Percentiles rank a stretch among this genome's conserved stretches.
Evolutionary conservation across 1,140 invertebrate species (phyloP).

Genomic region (Holcopasites calliopsidis): DNA sequence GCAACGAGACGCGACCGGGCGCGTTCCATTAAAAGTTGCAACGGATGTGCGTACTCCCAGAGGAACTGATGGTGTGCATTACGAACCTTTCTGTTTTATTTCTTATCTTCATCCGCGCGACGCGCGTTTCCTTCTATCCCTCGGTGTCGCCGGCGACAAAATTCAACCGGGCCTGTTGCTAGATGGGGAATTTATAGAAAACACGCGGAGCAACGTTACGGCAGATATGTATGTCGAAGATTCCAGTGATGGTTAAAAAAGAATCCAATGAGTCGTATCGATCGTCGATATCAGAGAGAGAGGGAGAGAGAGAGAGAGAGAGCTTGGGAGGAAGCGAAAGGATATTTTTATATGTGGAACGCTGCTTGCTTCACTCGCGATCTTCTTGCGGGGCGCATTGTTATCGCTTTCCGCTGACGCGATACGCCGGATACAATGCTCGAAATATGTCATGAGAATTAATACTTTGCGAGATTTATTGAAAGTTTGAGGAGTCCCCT

Average conservation of each 20-base stretch:
- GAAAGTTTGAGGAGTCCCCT: not conserved
- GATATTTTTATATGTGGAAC: not conserved
- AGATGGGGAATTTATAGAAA: not conserved
- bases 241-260: not conserved
- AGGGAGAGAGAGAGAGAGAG: too few relatives aligned
- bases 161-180: not conserved
- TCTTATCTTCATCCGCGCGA: not conserved
- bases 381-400: not conserved
- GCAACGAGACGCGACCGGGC: too few relatives aligned
- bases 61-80: too few relatives aligned
- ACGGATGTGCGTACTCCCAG: too few relatives aligned
- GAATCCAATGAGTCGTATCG: constrained; percentile 8
- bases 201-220: not conserved
- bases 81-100: not conserved
- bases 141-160: not conserved
- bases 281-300: not conserved
- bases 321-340: not conserved
- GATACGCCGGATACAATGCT: not conserved
- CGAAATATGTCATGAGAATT: not conserved
- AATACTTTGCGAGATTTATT: not conserved
- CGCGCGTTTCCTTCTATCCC: too few relatives aligned
- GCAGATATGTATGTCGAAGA: constrained; percentile 6
- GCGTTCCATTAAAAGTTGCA: too few relatives aligned
- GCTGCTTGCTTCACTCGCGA: not conserved
- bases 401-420: not conserved